phyloP scores from a whole-genome alignment of 2,113 vertebrate species.

The Todiramphus chloris region DNA sequence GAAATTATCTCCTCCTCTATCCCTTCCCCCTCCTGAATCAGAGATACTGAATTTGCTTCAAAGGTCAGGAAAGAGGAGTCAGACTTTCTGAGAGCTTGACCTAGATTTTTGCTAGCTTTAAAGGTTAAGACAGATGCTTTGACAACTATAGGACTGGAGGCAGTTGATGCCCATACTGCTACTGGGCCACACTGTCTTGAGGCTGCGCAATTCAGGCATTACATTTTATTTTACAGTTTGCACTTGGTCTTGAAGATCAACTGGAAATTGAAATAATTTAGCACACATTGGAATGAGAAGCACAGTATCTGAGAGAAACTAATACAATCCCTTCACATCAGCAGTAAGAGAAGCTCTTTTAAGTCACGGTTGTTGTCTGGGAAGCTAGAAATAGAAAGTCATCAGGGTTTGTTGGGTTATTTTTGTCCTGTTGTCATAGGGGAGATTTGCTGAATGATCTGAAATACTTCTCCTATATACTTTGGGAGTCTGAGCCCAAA shows the following conservation, averaged over 20 bases:
- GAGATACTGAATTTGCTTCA: background rate
- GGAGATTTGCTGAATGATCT: background rate
- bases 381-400: constrained; percentile 24
- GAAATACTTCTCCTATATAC: background rate
- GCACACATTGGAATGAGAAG: background rate
- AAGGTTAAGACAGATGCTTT: background rate
- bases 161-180: background rate
- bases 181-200: background rate
- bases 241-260: background rate
- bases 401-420: background rate
- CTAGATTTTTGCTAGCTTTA: background rate
- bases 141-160: background rate
- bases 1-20: background rate
- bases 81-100: background rate
- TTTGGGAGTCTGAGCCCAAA: background rate
- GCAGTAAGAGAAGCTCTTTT: background rate
- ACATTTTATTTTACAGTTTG: constrained; percentile 2
- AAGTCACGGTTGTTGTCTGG: background rate
- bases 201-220: background rate
- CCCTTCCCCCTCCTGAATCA: background rate
- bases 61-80: background rate
- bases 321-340: background rate
- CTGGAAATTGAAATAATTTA: background rate
- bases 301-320: background rate
- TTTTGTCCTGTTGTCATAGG: background rate